Evolutionary conservation across 2,888 invertebrate genomes (phyloP), one percentile per base, ranked within the genome.

Genomic region (Lysandra coridon): DNA sequence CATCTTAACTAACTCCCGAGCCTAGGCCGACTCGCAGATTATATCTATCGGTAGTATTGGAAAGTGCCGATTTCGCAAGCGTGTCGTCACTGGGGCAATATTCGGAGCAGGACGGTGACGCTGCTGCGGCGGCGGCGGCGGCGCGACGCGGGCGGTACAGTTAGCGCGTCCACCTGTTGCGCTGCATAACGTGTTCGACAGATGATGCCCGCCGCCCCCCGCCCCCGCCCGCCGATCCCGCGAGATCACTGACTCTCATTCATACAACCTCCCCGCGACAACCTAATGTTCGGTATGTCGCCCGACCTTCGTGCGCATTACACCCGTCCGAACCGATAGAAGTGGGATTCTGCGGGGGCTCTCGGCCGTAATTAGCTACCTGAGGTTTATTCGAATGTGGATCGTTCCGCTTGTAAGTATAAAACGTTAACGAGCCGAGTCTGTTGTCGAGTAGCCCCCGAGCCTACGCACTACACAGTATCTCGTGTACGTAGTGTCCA

Each of bases 121-220:
- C 37, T 37, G 17, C 40, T 17, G 73, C 40, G 37, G 73, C 49
- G 49, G 17, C 40, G 73, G 73, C 40, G 17, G 73, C 53, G 17
- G 33, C 40, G 44, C 74, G 44, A 44, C 73, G 74, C 74, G 74
- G 74, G n/a, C 40, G 44, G 40, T 44, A 74, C 74, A 44, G 74
- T 40, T 74, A 44, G 74, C 69, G 69, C 33, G 69, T 69, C 69
- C 69, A 69, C 69, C 74, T 74, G 74, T 44, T 74, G 74, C 44
- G 44, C 40, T 44, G 37, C 74, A 23, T 40, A 74, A 74, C 74
- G 74, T 74, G 74, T 74, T 74, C 74, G 74, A 74, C 74, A 74
- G 74, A 74, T 74, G 74, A 44, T 74, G 44, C 74, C 40, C 74
- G 74, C 40, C 64, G 30, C 64, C 30, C 10, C 33, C 33, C 23